Conservation (phyloP, 2,113 vertebrate genomes). For the Brachyhypopomus gauderio region DNA sequence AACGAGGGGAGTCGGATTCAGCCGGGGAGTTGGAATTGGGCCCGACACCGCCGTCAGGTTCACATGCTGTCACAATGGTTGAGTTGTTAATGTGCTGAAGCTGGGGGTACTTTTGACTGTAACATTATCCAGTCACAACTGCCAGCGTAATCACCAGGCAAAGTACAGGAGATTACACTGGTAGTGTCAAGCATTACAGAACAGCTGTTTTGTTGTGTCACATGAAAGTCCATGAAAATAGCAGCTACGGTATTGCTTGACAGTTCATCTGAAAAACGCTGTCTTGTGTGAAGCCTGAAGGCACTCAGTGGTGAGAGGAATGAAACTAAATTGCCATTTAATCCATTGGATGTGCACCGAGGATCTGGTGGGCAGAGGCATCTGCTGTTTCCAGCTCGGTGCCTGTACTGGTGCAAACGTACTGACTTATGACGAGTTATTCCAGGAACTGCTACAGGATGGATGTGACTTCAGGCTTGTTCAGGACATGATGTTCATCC, state of each 20-base stretch:
- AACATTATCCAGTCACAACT: conserved; percentile 34
- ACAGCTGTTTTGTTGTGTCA: conserved; percentile 37
- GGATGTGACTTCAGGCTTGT: too few species aligned
- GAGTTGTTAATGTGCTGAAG: conserved; percentile 1
- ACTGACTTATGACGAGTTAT: neutral
- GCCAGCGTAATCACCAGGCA: conserved; percentile 35
- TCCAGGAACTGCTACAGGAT: neutral
- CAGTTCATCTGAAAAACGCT: conserved; percentile 35
- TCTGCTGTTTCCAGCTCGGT: neutral
- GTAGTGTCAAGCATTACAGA: conserved; percentile 34
- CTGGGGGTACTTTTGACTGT: conserved; percentile 1
- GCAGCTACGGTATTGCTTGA: conserved; percentile 16
- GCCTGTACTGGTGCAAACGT: neutral
- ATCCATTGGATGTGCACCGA: conserved; percentile 18
- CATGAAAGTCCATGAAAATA: conserved; percentile 7
- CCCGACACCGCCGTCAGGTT: neutral
- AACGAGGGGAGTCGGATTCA: too few species aligned
- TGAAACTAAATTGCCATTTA: conserved; percentile 37
- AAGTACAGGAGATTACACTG: conserved; percentile 20
- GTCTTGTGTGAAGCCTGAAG: conserved; percentile 26
- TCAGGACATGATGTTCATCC: neutral
- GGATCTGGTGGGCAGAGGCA: conserved; percentile 8
- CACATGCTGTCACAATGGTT: conserved; percentile 8
- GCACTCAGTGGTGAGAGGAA: conserved; percentile 27
- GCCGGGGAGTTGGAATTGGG: too few species aligned